phyloP scores from a whole-genome alignment of 1,140 invertebrate genomes.

The Megalopta genalis region DNA sequence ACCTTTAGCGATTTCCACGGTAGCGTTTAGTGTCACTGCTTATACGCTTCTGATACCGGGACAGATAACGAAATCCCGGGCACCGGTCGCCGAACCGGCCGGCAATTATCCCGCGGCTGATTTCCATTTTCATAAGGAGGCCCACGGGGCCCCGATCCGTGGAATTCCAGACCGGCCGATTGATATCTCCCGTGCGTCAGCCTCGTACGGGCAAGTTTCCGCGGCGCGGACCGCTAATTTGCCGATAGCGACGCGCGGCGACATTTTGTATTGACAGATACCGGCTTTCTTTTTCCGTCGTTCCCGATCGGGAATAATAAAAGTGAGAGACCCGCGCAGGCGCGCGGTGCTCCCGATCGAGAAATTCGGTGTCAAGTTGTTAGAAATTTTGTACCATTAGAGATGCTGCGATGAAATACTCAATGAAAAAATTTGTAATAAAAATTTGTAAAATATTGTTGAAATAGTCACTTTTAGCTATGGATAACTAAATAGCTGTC shows the following conservation, averaged over 20 bases:
- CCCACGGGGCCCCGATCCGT: neutral
- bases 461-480: too few relatives aligned
- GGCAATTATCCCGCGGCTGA: neutral
- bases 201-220: neutral
- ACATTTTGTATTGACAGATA: constrained; percentile 40
- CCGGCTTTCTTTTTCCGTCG: neutral
- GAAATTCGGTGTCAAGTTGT: too few relatives aligned
- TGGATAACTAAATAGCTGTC: too few relatives aligned
- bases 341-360: too few relatives aligned
- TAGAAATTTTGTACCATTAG: too few relatives aligned
- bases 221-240: constrained; percentile 26
- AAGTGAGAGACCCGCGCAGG: neutral
- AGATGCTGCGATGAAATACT: too few relatives aligned
- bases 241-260: constrained; percentile 16
- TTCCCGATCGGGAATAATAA: constrained; percentile 19
- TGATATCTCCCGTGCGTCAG: constrained; percentile 1
- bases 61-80: neutral
- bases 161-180: constrained; percentile 6
- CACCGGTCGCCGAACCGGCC: neutral
- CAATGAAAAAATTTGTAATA: too few relatives aligned
- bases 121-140: neutral
- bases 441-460: too few relatives aligned
- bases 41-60: neutral
- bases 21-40: neutral
- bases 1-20: neutral